Evolutionary conservation across 2,888 invertebrate genomes (phyloP), one percentile per base, ranked within the genome.

Genomic region (Drosophila mimetica): DNA sequence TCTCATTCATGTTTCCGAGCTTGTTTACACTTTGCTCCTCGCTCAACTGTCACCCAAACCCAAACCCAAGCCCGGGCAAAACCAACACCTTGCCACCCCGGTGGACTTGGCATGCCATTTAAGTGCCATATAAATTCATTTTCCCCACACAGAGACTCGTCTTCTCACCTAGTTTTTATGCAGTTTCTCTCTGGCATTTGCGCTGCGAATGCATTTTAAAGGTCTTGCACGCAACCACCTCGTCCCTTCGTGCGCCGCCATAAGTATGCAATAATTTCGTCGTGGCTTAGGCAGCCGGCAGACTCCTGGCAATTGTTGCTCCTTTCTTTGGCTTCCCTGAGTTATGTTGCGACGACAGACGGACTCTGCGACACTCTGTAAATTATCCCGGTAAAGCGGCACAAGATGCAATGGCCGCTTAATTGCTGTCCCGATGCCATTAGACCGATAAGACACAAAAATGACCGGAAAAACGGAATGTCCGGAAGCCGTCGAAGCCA

Each of bases 331-430:
- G 4, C n/a, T 11, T 39, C 11, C 16, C 16, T 67, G 57, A 69
- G 57, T 57, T 44, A 57, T 57, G 44, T 47, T 25, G 22, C 71
- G 18, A 39, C 67, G 76, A 75, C 73, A 77, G 84, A 83, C 81
- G 81, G 63, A 66, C 75, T 67, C 75, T 82, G 81, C 81, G 87
- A 80, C 81, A 82, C 81, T 77, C 76, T 55, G 76, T 82, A 82
- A 82, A 82, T 82, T 84, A 84, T 63, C 34, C 39, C 11, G 47
- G 7, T 8, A 13, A 14, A 36, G 20, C 63, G 63, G 48, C 36
- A 30, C 39, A 37, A 20, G 42, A 37, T 30, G 50, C 61, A 65
- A 59, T 60, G 41, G 55, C 53, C 74, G 60, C 67, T 86, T 81
- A 86, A 81, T 81, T 81, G 81, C 81, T 46, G 34, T 46, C 42